Base-by-base conservation (phyloP, 2,797 vertebrate genomes). In the Dendrocincla fuliginosa region DNA sequence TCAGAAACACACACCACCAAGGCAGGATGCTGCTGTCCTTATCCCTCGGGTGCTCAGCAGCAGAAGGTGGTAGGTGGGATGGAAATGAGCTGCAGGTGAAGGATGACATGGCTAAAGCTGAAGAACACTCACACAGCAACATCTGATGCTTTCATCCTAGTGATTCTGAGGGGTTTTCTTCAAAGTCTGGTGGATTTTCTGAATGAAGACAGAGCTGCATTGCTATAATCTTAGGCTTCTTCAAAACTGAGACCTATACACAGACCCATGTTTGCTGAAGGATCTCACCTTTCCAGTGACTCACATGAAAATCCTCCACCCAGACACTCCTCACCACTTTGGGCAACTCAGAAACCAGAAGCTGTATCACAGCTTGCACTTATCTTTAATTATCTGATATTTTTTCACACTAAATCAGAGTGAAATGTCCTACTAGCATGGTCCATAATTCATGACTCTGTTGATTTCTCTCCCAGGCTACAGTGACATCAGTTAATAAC, bases 401-500 rank as follows among this genome's bases (percentile, higher is more conserved):
- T 91, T 94, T 55, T 94, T 94, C 87, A 75, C 88, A 73, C 55
- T 77, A 94, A 90, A 89, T 75, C 53, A 24, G 63, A 86, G 33
- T 73, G 84, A 91, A 87, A 57, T 20, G 39, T 85, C 78, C 87
- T 87, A 77, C 84, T 79, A 80, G 33, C 71, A 32, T 14, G 75
- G 41, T 59, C 81, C 68, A 49, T 97, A 93, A 97, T 95, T 97
- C 89, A 93, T 22, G 9, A 70, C 49, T 56, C 33, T 91, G 79
- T 95, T 96, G 92, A 89, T 94, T 94, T 95, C 87, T 97, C 96
- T 96, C 93, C 93, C 89, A 93, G 96, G 93, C 83, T 96, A 95
- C 93, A 93, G 78, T 95, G 93, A 94, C 94, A 95, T 93, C 94
- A 93, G 85, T 95, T 93, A 96, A 94, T 89, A 93, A 95, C 87